phyloP scores from a whole-genome alignment of 2,113 vertebrate genomes.

The Phoxinus phoxinus region DNA sequence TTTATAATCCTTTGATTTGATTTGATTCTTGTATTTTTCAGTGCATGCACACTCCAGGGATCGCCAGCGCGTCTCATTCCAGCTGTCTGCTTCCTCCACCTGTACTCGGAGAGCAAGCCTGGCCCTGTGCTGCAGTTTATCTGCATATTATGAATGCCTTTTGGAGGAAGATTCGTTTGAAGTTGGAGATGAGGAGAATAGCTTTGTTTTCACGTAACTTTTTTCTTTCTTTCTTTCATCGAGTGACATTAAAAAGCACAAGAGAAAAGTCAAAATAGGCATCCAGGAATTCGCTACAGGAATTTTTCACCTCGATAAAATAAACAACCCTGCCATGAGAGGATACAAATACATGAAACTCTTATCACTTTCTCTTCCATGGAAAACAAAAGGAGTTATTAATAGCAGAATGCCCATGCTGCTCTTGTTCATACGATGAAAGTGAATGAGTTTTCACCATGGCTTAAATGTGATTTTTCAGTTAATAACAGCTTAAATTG shows the following conservation, averaged over 20 bases:
- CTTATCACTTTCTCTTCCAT: not conserved
- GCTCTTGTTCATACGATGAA: not conserved
- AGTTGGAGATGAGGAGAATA: constrained; percentile 25
- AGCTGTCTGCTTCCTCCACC: constrained; percentile 12
- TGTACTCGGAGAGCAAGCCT: constrained; percentile 10
- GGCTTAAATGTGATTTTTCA: not conserved
- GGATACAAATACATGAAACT: not conserved
- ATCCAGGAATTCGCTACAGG: not conserved
- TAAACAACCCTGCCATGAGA: constrained; percentile 4
- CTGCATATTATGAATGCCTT: constrained; percentile 33
- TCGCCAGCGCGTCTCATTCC: constrained; percentile 1
- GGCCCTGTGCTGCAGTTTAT: constrained; percentile 21
- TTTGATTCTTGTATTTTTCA: constrained; percentile 12
- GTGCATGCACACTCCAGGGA: not conserved
- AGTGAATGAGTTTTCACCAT: not conserved
- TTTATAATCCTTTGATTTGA: constrained; percentile 34
- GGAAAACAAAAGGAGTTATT: not conserved
- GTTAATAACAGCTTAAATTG: not conserved
- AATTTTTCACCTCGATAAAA: not conserved
- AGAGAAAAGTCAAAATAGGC: not conserved
- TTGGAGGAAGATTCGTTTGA: constrained; percentile 32
- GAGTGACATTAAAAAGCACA: constrained; percentile 7
- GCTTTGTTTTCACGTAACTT: constrained; percentile 13
- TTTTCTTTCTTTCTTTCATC: not conserved
- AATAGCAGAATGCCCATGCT: not conserved